A percentile compares a stretch with the other conserved stretches of the same genome.
Conservation (phyloP, 2,888 invertebrate genomes). For the Drosophila subsilvestris region DNA sequence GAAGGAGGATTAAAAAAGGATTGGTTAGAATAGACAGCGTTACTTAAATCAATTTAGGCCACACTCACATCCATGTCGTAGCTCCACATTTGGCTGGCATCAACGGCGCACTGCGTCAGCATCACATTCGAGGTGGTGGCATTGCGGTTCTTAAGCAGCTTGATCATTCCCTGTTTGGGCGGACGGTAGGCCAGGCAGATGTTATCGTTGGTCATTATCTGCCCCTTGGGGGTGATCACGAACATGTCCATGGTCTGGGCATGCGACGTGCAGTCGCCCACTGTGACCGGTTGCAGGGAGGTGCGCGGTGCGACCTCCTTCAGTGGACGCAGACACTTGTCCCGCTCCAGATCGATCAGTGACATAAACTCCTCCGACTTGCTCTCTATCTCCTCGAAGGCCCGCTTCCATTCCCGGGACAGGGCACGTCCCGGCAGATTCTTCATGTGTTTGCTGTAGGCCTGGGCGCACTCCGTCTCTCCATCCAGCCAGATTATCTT, state of each 20-base stretch:
- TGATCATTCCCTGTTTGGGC: slow-evolving; percentile 65
- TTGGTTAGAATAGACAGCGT: background rate
- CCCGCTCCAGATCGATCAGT: slow-evolving; percentile 77
- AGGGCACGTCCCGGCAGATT: slow-evolving; percentile 74
- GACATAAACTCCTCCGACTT: slow-evolving; percentile 70
- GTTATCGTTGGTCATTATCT: slow-evolving; percentile 94
- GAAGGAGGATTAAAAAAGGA: background rate
- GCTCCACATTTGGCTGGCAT: slow-evolving; percentile 80
- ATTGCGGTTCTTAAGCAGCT: slow-evolving; percentile 75
- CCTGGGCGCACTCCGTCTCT: slow-evolving; percentile 74
- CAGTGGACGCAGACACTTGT: slow-evolving; percentile 80
- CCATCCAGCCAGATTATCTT: slow-evolving; percentile 86
- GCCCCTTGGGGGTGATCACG: slow-evolving; percentile 87
- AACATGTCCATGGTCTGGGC: slow-evolving; percentile 87
- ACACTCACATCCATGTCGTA: slow-evolving; percentile 82
- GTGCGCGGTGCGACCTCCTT: slow-evolving; percentile 69
- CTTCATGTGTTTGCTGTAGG: slow-evolving; percentile 77
- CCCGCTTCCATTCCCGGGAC: slow-evolving; percentile 75
- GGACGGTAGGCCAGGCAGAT: slow-evolving; percentile 91
- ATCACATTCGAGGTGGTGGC: slow-evolving; percentile 78
- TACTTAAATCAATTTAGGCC: background rate
- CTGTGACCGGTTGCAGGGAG: slow-evolving; percentile 72
- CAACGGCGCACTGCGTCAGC: slow-evolving; percentile 77
- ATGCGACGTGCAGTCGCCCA: slow-evolving; percentile 81
- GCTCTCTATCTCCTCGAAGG: slow-evolving; percentile 75